Evolutionary conservation across 2,797 vertebrate species (phyloP), one percentile per base, ranked within the genome.

Genomic region (Ctenopoma multispine): DNA sequence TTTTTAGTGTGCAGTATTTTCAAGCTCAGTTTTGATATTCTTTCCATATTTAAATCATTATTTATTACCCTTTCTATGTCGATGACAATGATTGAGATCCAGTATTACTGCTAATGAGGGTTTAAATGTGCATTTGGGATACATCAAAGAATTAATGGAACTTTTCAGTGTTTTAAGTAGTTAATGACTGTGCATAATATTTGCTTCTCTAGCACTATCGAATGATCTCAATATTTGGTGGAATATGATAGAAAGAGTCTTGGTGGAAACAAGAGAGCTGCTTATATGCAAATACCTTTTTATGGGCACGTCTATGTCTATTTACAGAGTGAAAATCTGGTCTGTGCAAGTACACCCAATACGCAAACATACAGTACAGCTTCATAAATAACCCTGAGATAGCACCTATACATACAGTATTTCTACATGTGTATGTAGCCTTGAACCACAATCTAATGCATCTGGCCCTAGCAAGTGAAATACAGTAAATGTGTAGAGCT

Each of bases 81-180:
- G 15, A 21, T 50, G 49, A 55, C 24, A 46, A 11, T 47, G 43
- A 46, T 47, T 18, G 43, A 38, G 11, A 27, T 27, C 20, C 29
- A 23, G 0, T 40, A 14, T 40, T 20, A 46, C 17, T 68, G 49
- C 63, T 59, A 8, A 44, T 43, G 53, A 62, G 7, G 6, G 2
- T 29, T 36, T 51, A 47, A 68, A 60, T 29, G 55, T 59, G 48
- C 34, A 23, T 68, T 57, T 57, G 15, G 20, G 46, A 57, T 62
- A 11, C 57, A 55, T 56, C 21, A 18, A 20, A 41, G 8, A 41
- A 27, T 23, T 23, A 50, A 69, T 64, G 5, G 40, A 29, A 63
- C 17, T 58, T 21, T 41, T 47, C 11, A 27, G 21, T 56, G 17
- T 40, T 72, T 44, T 47, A 41, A 53, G 57, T 59, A 59, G 38